These are phyloP conservation scores for Regulus satrapa DNA, from an alignment of 2,113 vertebrate species.

Conservation along the genomic window DNA sequence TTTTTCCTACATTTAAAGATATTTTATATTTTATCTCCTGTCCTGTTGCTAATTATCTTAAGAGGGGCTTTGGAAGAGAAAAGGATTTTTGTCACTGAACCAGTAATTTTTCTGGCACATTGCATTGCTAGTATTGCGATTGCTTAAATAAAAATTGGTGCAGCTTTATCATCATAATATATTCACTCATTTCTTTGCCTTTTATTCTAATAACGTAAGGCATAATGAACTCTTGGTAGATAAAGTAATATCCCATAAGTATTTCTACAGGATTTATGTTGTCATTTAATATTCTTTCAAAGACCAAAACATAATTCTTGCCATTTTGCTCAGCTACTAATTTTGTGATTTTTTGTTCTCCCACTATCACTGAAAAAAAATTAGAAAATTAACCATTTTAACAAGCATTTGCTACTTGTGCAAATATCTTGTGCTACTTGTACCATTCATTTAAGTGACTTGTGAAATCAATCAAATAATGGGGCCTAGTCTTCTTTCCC, in stretches of 20 bases:
- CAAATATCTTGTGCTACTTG: no score
- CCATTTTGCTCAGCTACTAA: neutral
- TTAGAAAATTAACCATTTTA: conserved; percentile 51
- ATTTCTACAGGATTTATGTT: conserved; percentile 39
- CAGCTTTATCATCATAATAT: conserved; percentile 14
- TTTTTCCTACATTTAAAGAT: neutral
- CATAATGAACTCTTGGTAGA: conserved; percentile 24
- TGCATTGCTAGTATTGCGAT: neutral
- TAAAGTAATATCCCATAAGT: neutral
- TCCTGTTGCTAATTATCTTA: neutral
- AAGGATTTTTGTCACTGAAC: neutral
- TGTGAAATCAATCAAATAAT: conserved; percentile 60
- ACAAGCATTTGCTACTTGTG: conserved; percentile 34
- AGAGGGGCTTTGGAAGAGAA: neutral
- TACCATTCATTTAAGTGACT: conserved; percentile 45
- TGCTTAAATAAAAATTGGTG: conserved; percentile 36
- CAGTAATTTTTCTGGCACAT: conserved; percentile 6
- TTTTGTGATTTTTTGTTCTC: conserved; percentile 8
- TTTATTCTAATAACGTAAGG: conserved; percentile 29
- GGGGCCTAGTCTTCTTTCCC: conserved; percentile 7
- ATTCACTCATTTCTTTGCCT: conserved; percentile 32
- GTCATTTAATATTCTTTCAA: conserved; percentile 46
- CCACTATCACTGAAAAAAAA: neutral
- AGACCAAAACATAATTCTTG: conserved; percentile 7
- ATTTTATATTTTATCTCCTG: neutral